phyloP scores from a whole-genome alignment of 2,888 invertebrate genomes.

The Rhagonycha fulva region DNA sequence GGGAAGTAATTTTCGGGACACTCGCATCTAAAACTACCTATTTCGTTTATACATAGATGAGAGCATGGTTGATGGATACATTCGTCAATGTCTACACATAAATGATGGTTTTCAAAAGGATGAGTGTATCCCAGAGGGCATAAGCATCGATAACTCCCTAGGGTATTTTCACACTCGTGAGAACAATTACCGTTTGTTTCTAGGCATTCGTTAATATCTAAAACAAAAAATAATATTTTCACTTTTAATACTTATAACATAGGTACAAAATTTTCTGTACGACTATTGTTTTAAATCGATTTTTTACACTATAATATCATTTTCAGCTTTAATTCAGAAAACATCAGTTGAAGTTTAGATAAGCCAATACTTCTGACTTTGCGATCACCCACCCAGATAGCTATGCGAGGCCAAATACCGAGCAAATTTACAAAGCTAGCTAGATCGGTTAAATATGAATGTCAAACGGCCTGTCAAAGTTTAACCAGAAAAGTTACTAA shows the following conservation, averaged over 20 bases:
- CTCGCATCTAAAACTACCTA: conserved; percentile 51
- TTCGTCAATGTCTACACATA: conserved; percentile 57
- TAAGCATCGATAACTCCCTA: conserved; percentile 60
- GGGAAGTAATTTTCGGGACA: conserved; percentile 51
- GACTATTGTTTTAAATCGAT: too few relatives aligned
- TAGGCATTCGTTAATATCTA: conserved; percentile 51
- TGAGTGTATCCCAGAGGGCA: conserved; percentile 63
- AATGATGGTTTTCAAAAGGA: conserved; percentile 51
- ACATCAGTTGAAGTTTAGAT: too few relatives aligned
- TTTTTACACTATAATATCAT: too few relatives aligned
- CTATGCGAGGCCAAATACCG: too few relatives aligned
- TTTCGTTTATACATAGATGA: conserved; percentile 42
- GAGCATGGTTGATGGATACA: conserved; percentile 50
- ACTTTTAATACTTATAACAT: too few relatives aligned
- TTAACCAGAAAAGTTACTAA: background rate
- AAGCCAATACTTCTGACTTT: too few relatives aligned
- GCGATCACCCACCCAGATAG: too few relatives aligned
- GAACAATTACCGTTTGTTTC: conserved; percentile 48
- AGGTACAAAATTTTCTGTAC: too few relatives aligned
- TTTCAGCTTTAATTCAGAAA: too few relatives aligned
- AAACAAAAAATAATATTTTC: background rate
- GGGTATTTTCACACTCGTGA: conserved; percentile 57
- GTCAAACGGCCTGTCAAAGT: too few relatives aligned
- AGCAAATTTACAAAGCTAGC: too few relatives aligned
- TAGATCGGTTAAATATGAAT: too few relatives aligned